Percentiles rank a stretch among this genome's conserved stretches.
phyloP scores from a whole-genome alignment of 2,113 vertebrate species.

The Micronycteris hirsuta region DNA sequence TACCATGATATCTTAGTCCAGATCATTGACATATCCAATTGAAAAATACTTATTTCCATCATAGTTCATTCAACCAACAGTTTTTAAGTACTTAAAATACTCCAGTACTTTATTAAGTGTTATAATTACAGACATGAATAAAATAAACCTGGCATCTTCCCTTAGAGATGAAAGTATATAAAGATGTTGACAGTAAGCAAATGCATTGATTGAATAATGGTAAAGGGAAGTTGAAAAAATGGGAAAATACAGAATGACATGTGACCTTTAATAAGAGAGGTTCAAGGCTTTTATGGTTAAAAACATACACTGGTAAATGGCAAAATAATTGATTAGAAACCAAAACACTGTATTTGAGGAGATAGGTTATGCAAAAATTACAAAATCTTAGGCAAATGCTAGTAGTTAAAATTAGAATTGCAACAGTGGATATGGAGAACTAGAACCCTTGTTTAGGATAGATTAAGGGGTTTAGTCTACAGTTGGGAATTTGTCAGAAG shows the following conservation, averaged over 20 bases:
- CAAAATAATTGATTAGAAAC: background rate
- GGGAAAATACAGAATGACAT: background rate
- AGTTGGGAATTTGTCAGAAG: background rate
- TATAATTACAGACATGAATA: background rate
- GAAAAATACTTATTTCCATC: background rate
- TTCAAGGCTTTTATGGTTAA: background rate
- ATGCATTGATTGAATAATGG: background rate
- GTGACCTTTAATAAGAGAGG: background rate
- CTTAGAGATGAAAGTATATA: background rate
- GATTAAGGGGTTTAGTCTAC: background rate
- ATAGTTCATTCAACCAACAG: background rate
- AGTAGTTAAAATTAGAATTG: background rate
- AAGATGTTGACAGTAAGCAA: background rate
- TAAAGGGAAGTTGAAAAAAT: background rate
- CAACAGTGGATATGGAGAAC: background rate
- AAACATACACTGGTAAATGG: background rate
- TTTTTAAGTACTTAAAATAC: background rate
- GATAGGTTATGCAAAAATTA: background rate
- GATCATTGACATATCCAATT: background rate
- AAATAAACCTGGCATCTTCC: background rate
- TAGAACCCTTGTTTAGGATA: background rate
- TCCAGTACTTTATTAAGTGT: background rate
- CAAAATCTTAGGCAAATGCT: background rate
- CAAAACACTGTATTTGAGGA: background rate
- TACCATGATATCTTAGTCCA: background rate